phyloP scores from a whole-genome alignment of 2,888 invertebrate species.

The Seira sanloemensis region DNA sequence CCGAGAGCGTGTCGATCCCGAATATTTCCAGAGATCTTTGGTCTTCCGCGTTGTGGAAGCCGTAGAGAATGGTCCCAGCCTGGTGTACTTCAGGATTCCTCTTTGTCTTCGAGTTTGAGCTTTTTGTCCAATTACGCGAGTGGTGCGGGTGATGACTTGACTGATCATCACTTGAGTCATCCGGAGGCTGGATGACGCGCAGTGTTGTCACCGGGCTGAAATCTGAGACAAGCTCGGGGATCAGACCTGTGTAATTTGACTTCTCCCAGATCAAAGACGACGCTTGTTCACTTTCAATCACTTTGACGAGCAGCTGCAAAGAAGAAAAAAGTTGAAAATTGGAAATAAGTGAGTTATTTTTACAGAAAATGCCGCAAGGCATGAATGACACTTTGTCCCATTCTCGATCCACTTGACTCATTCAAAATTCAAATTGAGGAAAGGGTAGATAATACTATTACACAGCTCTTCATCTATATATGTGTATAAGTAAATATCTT shows the following conservation, averaged over 20 bases:
- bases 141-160: slow-evolving; percentile 44
- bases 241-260: slow-evolving; percentile 70
- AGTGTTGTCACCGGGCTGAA: slow-evolving; percentile 66
- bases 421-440: neutral
- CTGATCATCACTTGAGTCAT: slow-evolving; percentile 47
- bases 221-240: slow-evolving; percentile 67
- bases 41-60: slow-evolving; percentile 73
- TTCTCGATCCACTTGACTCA: neutral
- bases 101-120: neutral
- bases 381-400: neutral
- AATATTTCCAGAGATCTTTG: slow-evolving; percentile 78
- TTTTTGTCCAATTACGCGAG: slow-evolving; percentile 21
- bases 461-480: too few species aligned
- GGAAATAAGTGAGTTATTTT: neutral
- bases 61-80: slow-evolving; percentile 69
- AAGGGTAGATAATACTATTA: neutral
- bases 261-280: slow-evolving; percentile 73
- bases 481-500: too few species aligned
- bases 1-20: slow-evolving; percentile 89
- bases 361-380: neutral
- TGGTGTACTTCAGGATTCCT: neutral
- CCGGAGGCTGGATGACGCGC: slow-evolving; percentile 34
- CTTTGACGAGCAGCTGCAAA: slow-evolving; percentile 70
- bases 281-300: slow-evolving; percentile 70
- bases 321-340: neutral